phyloP scores from a whole-genome alignment of 2,113 vertebrate genomes.

The Macaca nemestrina region DNA sequence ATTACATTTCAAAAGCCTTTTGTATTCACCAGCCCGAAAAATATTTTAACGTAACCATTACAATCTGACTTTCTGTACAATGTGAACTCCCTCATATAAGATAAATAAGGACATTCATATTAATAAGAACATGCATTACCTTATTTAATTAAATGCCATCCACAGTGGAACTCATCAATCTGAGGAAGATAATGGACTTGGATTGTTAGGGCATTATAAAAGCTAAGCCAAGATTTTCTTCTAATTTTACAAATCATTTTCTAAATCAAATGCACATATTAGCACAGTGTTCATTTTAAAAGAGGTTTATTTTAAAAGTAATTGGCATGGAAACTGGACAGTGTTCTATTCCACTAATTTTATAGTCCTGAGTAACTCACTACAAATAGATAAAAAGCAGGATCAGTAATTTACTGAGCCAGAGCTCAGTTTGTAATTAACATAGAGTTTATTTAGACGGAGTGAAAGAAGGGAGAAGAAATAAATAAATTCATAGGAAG shows the following conservation, averaged over 20 bases:
- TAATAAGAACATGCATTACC: slow-evolving; percentile 17
- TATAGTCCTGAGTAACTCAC: background rate
- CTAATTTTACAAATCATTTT: slow-evolving; percentile 53
- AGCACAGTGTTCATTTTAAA: slow-evolving; percentile 37
- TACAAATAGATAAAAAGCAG: background rate
- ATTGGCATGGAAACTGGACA: slow-evolving; percentile 6
- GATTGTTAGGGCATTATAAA: background rate
- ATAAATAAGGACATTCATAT: slow-evolving; percentile 29
- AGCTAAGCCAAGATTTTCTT: slow-evolving; percentile 40
- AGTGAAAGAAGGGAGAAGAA: background rate
- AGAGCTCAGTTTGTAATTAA: background rate
- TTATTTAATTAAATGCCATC: slow-evolving; percentile 61
- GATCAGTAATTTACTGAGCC: background rate
- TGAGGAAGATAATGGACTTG: background rate
- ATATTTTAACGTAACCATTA: slow-evolving; percentile 14
- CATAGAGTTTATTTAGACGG: background rate
- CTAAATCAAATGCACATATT: slow-evolving; percentile 31
- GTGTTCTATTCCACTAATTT: slow-evolving; percentile 44
- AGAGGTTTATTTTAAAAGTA: slow-evolving; percentile 61
- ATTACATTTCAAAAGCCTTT: slow-evolving; percentile 30
- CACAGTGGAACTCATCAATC: background rate
- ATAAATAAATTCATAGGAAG: background rate
- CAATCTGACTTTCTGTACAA: slow-evolving; percentile 12
- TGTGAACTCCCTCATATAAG: background rate
- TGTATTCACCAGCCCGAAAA: slow-evolving; percentile 25